These are phyloP conservation scores for Drosophila ficusphila DNA, from an alignment of 1,140 invertebrate species.

Conservation along the genomic window DNA sequence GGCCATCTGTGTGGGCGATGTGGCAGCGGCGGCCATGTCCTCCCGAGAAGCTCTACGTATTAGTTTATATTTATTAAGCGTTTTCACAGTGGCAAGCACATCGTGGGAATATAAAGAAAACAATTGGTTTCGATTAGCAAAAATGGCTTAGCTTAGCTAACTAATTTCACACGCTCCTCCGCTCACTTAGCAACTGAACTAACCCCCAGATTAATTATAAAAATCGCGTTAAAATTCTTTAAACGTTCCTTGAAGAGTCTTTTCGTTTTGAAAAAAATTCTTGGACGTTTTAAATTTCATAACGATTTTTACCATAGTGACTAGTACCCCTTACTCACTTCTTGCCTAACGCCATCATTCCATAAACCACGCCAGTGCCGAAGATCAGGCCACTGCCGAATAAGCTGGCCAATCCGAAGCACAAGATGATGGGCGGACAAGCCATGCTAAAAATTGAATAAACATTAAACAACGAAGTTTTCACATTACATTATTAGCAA, in stretches of 20 bases:
- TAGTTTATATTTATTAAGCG: slow-evolving; percentile 32
- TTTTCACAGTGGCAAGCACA: slow-evolving; percentile 47
- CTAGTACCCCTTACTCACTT: slow-evolving; percentile 88
- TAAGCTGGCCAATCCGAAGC: slow-evolving; percentile 90
- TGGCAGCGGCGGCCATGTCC: slow-evolving; percentile 92
- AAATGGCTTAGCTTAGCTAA: slow-evolving; percentile 5
- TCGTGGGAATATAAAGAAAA: slow-evolving; percentile 49
- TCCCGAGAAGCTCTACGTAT: slow-evolving; percentile 89
- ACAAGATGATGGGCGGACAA: slow-evolving; percentile 91
- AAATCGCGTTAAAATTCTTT: neutral
- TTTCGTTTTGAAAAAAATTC: no score
- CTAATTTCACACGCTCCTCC: slow-evolving; percentile 11
- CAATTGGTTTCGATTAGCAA: slow-evolving; percentile 52
- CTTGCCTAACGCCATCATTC: slow-evolving; percentile 96
- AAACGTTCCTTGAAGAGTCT: no score
- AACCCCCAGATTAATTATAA: neutral
- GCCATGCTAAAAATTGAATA: slow-evolving; percentile 87
- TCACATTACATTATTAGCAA: slow-evolving; percentile 64
- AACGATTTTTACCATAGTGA: neutral
- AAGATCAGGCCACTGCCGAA: slow-evolving; percentile 95
- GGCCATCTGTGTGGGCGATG: slow-evolving; percentile 86
- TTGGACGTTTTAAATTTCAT: neutral
- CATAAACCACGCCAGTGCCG: slow-evolving; percentile 94
- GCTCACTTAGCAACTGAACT: slow-evolving; percentile 19
- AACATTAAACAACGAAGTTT: neutral